Percentiles rank a stretch among this genome's conserved stretches.
These are phyloP conservation scores for Parapristionchus giblindavisi DNA, from an alignment of 2,888 invertebrate genomes.

Conservation along the genomic window DNA sequence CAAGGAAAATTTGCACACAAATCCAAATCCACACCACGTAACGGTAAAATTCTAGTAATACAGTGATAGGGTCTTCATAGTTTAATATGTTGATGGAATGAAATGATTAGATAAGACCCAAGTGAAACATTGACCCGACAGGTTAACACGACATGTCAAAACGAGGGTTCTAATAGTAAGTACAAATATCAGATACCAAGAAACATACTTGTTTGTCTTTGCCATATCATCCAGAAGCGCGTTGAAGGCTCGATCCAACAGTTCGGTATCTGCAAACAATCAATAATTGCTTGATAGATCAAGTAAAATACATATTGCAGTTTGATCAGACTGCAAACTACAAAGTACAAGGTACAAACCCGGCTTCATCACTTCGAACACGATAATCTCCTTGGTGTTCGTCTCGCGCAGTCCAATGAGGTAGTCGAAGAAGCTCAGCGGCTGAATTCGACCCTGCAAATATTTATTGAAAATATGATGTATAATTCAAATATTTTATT, in stretches of 20 bases:
- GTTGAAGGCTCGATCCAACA: constrained; percentile 34
- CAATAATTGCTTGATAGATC: not conserved
- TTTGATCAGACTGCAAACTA: not conserved
- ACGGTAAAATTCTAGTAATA: no score
- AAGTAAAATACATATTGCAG: not conserved
- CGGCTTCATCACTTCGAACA: constrained; percentile 35
- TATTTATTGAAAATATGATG: not conserved
- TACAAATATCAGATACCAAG: no score
- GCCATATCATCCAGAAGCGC: constrained; percentile 41
- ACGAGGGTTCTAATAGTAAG: no score
- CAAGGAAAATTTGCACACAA: no score
- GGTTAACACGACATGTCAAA: no score
- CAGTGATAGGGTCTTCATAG: no score
- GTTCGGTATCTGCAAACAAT: constrained; percentile 36
- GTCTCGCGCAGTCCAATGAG: constrained; percentile 33
- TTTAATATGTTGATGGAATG: no score
- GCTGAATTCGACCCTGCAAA: constrained; percentile 43
- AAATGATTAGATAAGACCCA: no score
- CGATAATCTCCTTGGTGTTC: constrained; percentile 38
- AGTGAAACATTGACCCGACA: no score
- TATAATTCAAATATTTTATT: no score
- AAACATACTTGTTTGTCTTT: constrained; percentile 32
- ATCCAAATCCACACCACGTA: no score
- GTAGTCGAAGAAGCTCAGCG: constrained; percentile 43
- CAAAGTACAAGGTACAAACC: not conserved